A percentile compares a stretch with the other conserved stretches of the same genome.
Evolutionary conservation across 2,113 vertebrate genomes (phyloP).

Genomic region (Gila orcuttii): DNA sequence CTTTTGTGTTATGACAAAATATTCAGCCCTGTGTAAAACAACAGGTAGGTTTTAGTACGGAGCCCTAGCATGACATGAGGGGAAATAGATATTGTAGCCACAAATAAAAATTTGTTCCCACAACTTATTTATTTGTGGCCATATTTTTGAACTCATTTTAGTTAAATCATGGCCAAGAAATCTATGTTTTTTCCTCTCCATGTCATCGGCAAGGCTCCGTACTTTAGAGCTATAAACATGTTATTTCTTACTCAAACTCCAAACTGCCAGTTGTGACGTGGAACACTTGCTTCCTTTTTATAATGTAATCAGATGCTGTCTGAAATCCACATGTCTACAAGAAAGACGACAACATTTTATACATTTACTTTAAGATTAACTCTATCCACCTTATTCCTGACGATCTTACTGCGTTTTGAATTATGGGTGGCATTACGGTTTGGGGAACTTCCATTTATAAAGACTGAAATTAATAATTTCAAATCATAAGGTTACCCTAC

Average conservation of each 20-base stretch:
- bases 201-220: neutral
- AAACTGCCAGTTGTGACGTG: slow-evolving; percentile 94
- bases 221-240: neutral
- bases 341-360: slow-evolving; percentile 3
- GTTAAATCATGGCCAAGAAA: neutral
- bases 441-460: too few species aligned
- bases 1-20: neutral
- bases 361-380: too few species aligned
- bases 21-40: neutral
- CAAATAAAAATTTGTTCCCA: neutral
- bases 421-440: too few species aligned
- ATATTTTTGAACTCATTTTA: neutral
- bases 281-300: slow-evolving; percentile 94
- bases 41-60: neutral
- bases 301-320: slow-evolving; percentile 93
- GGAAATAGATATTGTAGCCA: neutral
- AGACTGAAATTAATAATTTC: too few species aligned
- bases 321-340: slow-evolving; percentile 90
- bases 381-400: too few species aligned
- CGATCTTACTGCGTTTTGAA: too few species aligned
- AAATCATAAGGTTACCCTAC: too few species aligned
- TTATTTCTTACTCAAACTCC: slow-evolving; percentile 90
- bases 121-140: neutral
- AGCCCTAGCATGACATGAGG: neutral
- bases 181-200: neutral